Base-by-base conservation (phyloP, 2,888 invertebrate species). In the Phalera bucephala region DNA sequence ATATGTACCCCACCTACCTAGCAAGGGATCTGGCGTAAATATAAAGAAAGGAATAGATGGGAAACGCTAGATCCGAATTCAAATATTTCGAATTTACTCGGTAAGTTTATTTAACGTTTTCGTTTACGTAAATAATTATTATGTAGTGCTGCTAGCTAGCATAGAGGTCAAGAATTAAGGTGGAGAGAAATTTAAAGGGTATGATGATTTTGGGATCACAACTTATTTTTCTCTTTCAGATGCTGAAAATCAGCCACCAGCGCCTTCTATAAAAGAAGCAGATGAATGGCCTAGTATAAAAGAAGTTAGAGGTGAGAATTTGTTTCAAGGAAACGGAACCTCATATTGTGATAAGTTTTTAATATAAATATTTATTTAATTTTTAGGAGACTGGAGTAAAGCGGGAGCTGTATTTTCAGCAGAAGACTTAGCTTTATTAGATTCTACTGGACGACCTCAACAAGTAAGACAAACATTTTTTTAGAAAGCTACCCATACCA, bases 271-370 rank as follows among this genome's bases (percentile, higher is more conserved):
- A 10, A 74, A 78, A 26, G 85, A 85, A 67, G 58, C 78, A 3
- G 85, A 87, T 40, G 89, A 89, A 56, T 89, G 89, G 89, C 82
- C 87, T 30, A 82, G 82, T 49, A 80, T 83, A 72, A 84, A 87
- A 60, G 87, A 89, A 74, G 77, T 85, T 5, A 73, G 80, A 79
- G 87, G 89, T 88, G 63, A 45, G 36, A 37, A 7, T n/a, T 31
- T 22, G 9, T 20, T 8, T 10, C 15, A 26, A 9, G 4, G n/a
- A 15, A 15, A 28, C 3, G 1, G 10, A 3, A 10, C 2, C 2
- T n/a, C n/a, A 12, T 2, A 6, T 6, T 12, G 2, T 4, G 23
- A 4, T 8, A 14, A 19, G 27, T 14, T 2, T 22, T 13, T 25
- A 9, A 29, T 21, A n/a, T 13, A 22, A 5, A 25, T n/a, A 20